Conservation (phyloP, 2,888 invertebrate genomes). For the Cheilosia pagana region DNA sequence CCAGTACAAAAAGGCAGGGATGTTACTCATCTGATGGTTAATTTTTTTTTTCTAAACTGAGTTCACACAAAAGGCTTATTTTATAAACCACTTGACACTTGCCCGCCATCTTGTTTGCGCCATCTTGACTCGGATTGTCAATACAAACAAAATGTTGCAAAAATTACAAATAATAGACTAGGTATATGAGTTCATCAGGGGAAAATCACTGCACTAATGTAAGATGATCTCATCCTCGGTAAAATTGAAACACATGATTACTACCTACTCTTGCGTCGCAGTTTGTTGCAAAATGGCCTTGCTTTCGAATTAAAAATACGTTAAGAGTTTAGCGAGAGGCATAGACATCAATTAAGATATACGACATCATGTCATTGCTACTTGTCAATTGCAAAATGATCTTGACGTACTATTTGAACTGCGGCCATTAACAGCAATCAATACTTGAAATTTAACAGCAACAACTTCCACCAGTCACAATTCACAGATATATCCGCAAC, state of each 20-base stretch:
- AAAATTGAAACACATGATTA: constrained; percentile 38
- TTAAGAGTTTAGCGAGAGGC: constrained; percentile 26
- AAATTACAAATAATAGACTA: no score
- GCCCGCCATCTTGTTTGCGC: no score
- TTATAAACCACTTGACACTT: no score
- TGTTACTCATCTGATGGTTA: no score
- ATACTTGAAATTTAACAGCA: constrained; percentile 39
- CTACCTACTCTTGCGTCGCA: background rate
- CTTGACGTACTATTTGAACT: constrained; percentile 11
- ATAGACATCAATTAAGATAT: constrained; percentile 46
- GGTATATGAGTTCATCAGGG: no score
- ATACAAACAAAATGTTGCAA: no score
- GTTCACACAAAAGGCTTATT: no score
- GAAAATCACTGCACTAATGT: background rate
- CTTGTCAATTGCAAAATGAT: constrained; percentile 31
- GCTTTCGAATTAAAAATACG: constrained; percentile 47
- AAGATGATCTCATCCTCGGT: constrained; percentile 44
- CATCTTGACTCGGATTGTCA: no score
- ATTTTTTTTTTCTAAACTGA: no score
- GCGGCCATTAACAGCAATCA: constrained; percentile 14
- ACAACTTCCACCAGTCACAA: constrained; percentile 34
- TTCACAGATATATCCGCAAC: constrained; percentile 13
- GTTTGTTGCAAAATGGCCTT: constrained; percentile 38
- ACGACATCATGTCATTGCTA: background rate
- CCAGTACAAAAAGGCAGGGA: no score